Percentiles rank a stretch among this genome's conserved stretches.
Evolutionary conservation across 2,113 vertebrate genomes (phyloP).

Genomic region (Carassius gibelio): DNA sequence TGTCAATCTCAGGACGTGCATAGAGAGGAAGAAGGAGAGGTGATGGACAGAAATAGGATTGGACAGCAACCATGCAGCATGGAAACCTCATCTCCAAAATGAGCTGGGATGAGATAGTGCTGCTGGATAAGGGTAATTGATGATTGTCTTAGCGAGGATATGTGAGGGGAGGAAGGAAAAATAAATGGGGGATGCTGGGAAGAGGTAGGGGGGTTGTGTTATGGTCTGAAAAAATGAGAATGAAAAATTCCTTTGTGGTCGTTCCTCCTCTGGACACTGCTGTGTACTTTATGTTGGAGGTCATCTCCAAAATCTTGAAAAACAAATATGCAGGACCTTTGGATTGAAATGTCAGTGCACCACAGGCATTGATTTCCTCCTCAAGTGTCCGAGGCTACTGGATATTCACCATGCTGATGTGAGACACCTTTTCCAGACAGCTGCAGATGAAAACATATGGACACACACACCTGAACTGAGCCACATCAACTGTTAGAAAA

Average conservation of each 20-base stretch:
- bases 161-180: slow-evolving; percentile 61
- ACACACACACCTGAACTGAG: slow-evolving; percentile 2
- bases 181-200: slow-evolving; percentile 68
- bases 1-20: slow-evolving; percentile 86
- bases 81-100: slow-evolving; percentile 90
- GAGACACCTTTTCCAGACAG: slow-evolving; percentile 34
- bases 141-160: slow-evolving; percentile 87
- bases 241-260: slow-evolving; percentile 72
- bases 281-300: slow-evolving; percentile 65
- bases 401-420: slow-evolving; percentile 40
- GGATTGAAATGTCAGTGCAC: slow-evolving; percentile 63
- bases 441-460: not conserved
- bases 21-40: slow-evolving; percentile 76
- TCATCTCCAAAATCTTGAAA: slow-evolving; percentile 70
- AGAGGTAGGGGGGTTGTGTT: slow-evolving; percentile 61
- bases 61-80: slow-evolving; percentile 87
- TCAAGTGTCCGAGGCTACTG: slow-evolving; percentile 45
- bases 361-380: slow-evolving; percentile 64
- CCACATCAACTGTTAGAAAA: not conserved
- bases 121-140: slow-evolving; percentile 93
- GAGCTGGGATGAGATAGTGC: slow-evolving; percentile 89
- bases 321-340: slow-evolving; percentile 70
- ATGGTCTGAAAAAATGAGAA: slow-evolving; percentile 63
- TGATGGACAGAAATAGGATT: slow-evolving; percentile 92
- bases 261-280: slow-evolving; percentile 69